phyloP scores from a whole-genome alignment of 2,797 vertebrate genomes.

The Limosa lapponica region DNA sequence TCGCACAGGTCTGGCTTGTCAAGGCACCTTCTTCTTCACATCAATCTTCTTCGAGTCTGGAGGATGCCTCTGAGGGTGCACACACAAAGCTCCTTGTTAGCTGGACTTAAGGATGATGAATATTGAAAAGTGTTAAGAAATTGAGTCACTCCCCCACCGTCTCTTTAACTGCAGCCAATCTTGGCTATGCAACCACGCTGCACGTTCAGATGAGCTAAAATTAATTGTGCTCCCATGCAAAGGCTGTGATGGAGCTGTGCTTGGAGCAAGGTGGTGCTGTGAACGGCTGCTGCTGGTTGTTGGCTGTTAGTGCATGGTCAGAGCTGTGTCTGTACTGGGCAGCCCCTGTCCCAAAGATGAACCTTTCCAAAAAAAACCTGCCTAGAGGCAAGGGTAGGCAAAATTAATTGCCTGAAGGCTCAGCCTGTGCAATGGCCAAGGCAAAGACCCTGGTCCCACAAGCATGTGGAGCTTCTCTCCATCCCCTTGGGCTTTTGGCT shows the following conservation, averaged over 20 bases:
- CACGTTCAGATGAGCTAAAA: neutral
- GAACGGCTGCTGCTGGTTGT: neutral
- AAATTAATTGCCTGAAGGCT: neutral
- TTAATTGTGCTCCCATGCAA: neutral
- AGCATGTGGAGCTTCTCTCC: neutral
- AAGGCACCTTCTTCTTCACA: neutral
- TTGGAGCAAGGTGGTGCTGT: accelerated
- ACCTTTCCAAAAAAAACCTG: neutral
- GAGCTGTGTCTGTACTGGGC: neutral
- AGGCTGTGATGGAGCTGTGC: neutral
- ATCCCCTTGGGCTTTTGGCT: neutral
- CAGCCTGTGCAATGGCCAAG: neutral
- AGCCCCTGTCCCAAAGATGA: neutral
- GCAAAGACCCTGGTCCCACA: neutral
- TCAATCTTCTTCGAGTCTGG: neutral
- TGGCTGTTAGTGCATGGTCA: neutral
- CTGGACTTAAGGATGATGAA: neutral
- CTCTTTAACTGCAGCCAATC: neutral
- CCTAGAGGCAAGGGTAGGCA: neutral
- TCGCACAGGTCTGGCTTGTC: neutral
- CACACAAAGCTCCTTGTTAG: neutral
- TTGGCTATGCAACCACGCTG: neutral
- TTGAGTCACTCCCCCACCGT: neutral
- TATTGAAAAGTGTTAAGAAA: neutral
- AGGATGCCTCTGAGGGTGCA: neutral